phyloP scores from a whole-genome alignment of 30 jellyfish, hydroid and myxozoan genomes.

The Aurelia sp. region DNA sequence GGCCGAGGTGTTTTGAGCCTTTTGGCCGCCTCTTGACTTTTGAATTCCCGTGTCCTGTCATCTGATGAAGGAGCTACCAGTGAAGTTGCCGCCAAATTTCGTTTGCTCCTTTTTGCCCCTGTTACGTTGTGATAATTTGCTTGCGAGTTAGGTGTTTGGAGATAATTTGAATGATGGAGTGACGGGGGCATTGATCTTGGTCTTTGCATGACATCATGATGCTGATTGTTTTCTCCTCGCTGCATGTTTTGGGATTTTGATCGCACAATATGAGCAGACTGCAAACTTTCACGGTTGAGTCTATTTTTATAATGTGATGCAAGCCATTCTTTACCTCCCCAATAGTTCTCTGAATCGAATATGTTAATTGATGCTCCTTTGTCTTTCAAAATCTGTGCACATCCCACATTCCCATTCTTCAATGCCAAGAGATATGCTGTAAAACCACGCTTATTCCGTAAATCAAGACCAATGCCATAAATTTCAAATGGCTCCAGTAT shows the following conservation, averaged over 20 bases:
- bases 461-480: conserved; percentile 49
- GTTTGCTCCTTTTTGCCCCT: not conserved
- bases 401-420: conserved; percentile 48
- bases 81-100: not conserved
- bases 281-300: conserved; percentile 30
- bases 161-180: not conserved
- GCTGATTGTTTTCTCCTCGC: not conserved
- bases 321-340: conserved; percentile 49
- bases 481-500: conserved; percentile 13
- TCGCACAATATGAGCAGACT: conserved; percentile 5
- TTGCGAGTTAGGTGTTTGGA: not conserved
- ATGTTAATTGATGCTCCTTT: conserved; percentile 52
- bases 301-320: conserved; percentile 31
- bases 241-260: conserved; percentile 9
- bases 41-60: not conserved
- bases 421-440: conserved; percentile 63
- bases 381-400: conserved; percentile 46
- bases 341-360: conserved; percentile 36
- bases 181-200: conserved; percentile 49
- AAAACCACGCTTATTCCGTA: conserved; percentile 42
- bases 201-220: conserved; percentile 2
- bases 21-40: not conserved
- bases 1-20: not conserved
- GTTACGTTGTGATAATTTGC: not conserved
- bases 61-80: not conserved